Evolutionary conservation across 2,797 vertebrate species (phyloP).

Genomic region (Microctenopoma stevenorrisi): DNA sequence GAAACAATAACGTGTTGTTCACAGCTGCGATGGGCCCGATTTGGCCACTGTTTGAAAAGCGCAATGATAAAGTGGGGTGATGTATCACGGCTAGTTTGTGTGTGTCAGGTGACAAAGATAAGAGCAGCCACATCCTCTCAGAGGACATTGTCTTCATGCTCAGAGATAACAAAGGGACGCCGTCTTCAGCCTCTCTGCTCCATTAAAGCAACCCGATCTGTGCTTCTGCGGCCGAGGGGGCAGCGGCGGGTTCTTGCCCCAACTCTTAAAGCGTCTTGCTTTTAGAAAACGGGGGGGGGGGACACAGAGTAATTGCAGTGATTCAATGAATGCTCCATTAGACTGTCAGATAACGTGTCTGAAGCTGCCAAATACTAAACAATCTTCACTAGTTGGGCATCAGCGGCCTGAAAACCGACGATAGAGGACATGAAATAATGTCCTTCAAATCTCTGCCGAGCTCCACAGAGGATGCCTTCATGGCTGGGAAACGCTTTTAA

Average conservation of each 20-base stretch:
- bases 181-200: constrained; percentile 42
- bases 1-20: constrained; percentile 57
- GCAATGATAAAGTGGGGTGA: constrained; percentile 58
- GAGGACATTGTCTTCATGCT: constrained; percentile 65
- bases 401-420: constrained; percentile 45
- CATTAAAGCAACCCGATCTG: constrained; percentile 55
- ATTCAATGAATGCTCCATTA: constrained; percentile 44
- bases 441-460: constrained; percentile 47
- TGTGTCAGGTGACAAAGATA: constrained; percentile 79
- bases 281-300: constrained; percentile 21
- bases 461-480: constrained; percentile 44
- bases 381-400: constrained; percentile 38
- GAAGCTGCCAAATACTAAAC: constrained; percentile 51
- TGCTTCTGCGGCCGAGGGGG: constrained; percentile 31
- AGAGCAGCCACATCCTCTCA: constrained; percentile 69
- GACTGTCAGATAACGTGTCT: constrained; percentile 50
- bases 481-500: constrained; percentile 55
- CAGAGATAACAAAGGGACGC: constrained; percentile 62
- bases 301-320: constrained; percentile 37
- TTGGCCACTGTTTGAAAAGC: constrained; percentile 49
- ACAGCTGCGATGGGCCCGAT: constrained; percentile 49
- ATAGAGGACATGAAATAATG: constrained; percentile 64
- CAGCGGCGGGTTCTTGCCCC: background rate
- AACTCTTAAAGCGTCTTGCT: constrained; percentile 37
- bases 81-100: constrained; percentile 64